Base-by-base conservation (phyloP, 2,888 invertebrate genomes). In the Suillia variegata region DNA sequence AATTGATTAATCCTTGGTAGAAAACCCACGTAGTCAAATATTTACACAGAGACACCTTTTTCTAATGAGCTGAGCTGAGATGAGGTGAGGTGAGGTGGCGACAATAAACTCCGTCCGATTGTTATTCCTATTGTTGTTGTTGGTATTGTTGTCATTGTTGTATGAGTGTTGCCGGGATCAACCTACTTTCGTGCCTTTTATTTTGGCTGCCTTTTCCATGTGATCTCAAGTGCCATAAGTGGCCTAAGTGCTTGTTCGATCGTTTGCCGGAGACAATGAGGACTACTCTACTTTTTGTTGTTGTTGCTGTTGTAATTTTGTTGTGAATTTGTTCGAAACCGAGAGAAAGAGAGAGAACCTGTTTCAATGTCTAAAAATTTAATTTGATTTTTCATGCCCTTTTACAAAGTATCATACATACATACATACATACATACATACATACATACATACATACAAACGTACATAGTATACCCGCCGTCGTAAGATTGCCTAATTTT, bases 401-500 rank as follows among this genome's bases (percentile, higher is more conserved):
- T n/a, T n/a, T n/a, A n/a, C n/a, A n/a, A n/a, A n/a, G 8, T 8
- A 15, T 42, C 42, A 18, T 18, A 18, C 42, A 15, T n/a, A 10
- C 26, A 26, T 4, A 10, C 50, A 26, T 10, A 34, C 34, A 33
- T 18, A n/a, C 51, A 21, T 26, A 51, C 31, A 31, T 17, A 51
- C 18, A 31, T 2, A 22, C 22, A 20, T 48, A 21, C 22, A 64
- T 62, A 50, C 54, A 52, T 50, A 24, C 24, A n/a, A n/a, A n/a
- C n/a, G n/a, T 64, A 64, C 53, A 49, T 65, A 64, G 56, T 72
- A 71, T 75, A n/a, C n/a, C n/a, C n/a, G n/a, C n/a, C n/a, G n/a
- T 70, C 71, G 70, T 70, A 69, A 72, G 72, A 71, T 76, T 77
- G 70, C 73, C 77, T 71, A 76, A 77, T 75, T 77, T 75, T 68